These are phyloP conservation scores for Sphaeridia pumilis DNA, from an alignment of 2,888 invertebrate genomes.

Conservation along the genomic window DNA sequence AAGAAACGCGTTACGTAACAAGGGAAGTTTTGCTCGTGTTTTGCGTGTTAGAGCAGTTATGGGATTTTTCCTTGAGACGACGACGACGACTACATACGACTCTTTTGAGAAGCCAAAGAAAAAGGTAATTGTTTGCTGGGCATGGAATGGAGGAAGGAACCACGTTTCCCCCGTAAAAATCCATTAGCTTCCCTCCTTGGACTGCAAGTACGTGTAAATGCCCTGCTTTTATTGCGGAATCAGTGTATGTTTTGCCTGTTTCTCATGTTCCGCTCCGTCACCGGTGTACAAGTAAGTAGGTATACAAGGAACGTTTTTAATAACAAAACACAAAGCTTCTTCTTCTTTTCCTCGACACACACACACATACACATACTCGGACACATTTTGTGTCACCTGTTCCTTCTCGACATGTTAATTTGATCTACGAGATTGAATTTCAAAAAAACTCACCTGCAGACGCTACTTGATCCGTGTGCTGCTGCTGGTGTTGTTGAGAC, in stretches of 20 bases:
- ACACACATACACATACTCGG: no score
- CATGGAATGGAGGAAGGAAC: not conserved
- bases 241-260: not conserved
- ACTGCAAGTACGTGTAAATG: not conserved
- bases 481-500: no score
- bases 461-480: conserved; percentile 2
- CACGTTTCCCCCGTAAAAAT: conserved; percentile 3
- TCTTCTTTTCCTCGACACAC: no score
- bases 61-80: not conserved
- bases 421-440: no score
- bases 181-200: conserved; percentile 2
- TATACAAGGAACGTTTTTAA: not conserved
- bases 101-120: no score
- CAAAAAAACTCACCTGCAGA: conserved; percentile 9
- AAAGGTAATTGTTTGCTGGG: not conserved
- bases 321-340: no score
- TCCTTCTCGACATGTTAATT: no score
- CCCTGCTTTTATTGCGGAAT: not conserved
- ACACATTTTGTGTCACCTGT: no score
- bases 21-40: no score
- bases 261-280: not conserved
- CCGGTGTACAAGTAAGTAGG: not conserved
- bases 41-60: no score
- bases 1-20: no score
- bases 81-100: no score